A percentile compares a stretch with the other conserved stretches of the same genome.
Conservation (phyloP, 2,888 invertebrate genomes). For the Leptarthrus brevirostris region DNA sequence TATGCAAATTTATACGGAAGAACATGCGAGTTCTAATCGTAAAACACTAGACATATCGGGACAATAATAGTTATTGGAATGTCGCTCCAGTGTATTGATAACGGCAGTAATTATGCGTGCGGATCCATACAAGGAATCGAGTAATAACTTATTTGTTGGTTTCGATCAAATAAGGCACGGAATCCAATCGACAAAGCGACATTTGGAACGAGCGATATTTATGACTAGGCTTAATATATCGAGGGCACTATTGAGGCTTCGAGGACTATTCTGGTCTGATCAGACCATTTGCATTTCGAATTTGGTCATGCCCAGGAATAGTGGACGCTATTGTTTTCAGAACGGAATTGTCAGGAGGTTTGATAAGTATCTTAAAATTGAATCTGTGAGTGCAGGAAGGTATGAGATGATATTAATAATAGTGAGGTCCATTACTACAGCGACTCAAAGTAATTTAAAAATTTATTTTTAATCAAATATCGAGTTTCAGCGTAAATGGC, state of each 20-base stretch:
- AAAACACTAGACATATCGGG: constrained; percentile 33
- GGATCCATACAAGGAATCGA: constrained; percentile 4
- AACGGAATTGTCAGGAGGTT: too few species aligned
- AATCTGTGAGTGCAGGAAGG: too few species aligned
- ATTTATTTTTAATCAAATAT: too few species aligned
- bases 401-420: too few species aligned
- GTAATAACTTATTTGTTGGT: constrained; percentile 24
- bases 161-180: constrained; percentile 18
- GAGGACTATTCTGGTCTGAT: too few species aligned
- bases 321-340: too few species aligned
- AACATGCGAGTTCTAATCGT: constrained; percentile 16
- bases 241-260: constrained; percentile 20
- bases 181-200: neutral
- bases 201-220: neutral
- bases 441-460: too few species aligned
- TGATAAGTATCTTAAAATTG: too few species aligned
- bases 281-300: too few species aligned
- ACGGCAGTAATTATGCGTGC: constrained; percentile 35
- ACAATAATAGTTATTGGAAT: constrained; percentile 35
- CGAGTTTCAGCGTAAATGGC: too few species aligned
- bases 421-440: too few species aligned
- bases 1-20: constrained; percentile 16
- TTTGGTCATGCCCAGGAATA: too few species aligned
- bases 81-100: constrained; percentile 4
- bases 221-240: constrained; percentile 3